Evolutionary conservation across 2,797 vertebrate species (phyloP), one percentile per base, ranked within the genome.

Genomic region (Okamejei kenojei): DNA sequence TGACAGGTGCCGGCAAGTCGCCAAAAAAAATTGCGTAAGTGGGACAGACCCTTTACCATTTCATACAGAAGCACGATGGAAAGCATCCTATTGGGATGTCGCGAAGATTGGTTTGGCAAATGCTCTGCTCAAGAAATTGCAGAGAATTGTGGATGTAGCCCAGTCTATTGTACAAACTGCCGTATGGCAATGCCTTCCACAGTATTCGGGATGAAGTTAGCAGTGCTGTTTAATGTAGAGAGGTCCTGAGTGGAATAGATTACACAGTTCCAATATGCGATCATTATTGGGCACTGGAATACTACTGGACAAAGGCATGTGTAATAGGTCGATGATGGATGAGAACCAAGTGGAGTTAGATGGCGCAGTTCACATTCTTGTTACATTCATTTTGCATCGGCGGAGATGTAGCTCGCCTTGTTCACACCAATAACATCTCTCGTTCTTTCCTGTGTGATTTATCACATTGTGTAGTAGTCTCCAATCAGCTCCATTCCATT

Each of bases 321-420:
- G 13, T 54, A 76, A 92, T n/a, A 21, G 38, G 45, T 92, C 71
- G 15, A 54, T 92, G 71, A 92, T 92, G 90, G 38, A 92, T 76
- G 71, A 76, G 38, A 74, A 23, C 90, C 73, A 76, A 54, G 8
- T 1, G 13, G 13, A n/a, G 90, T 35, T 54, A 58, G 68, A 92
- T 58, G 68, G 38, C 1, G 26, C 68, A 54, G 68, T 54, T 74
- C 35, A 76, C 58, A 92, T 76, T 92, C 45, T 76, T 92, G 45
- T 92, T 74, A 76, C 71, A 92, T 74, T 92, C 29, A 74, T 92
- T 92, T 92, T 74, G 45, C 90, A 92, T 92, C 23, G 45, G 45
- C 71, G 8, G n/a, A 76, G 90, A 45, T 76, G 38, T 58, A 92
- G 35, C n/a, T 76, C 58, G 90, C 71, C 68, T 76, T 92, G 90